Evolutionary conservation across 2,888 invertebrate genomes (phyloP).

Genomic region (Caenorhabditis japonica): DNA sequence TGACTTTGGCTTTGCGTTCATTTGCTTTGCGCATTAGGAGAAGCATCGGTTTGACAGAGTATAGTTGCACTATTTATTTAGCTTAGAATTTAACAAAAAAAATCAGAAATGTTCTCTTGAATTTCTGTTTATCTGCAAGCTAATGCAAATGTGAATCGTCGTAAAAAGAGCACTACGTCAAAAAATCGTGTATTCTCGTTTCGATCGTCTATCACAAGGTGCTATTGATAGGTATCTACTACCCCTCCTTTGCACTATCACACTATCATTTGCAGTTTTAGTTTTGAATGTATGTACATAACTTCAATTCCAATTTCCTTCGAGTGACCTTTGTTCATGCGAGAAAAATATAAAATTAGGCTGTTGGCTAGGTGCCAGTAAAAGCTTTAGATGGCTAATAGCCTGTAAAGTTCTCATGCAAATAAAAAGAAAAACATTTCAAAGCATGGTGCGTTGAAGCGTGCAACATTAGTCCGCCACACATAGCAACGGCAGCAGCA

Average conservation of each 20-base stretch:
- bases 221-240: not conserved
- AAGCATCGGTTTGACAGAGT: no score
- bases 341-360: no score
- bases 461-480: conserved; percentile 22
- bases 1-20: conserved; percentile 10
- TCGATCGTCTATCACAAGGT: conserved; percentile 34
- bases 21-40: no score
- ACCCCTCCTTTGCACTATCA: conserved; percentile 24
- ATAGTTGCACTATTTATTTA: no score
- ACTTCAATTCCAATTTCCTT: no score
- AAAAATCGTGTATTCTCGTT: conserved; percentile 9
- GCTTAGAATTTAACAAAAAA: no score
- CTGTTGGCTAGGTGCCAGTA: no score
- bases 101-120: conserved; percentile 2
- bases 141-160: conserved; percentile 13
- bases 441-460: conserved; percentile 17
- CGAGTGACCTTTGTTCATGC: conserved; percentile 37
- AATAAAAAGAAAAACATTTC: not conserved
- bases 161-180: conserved; percentile 41
- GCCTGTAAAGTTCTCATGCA: not conserved
- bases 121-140: conserved; percentile 2
- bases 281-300: no score
- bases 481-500: conserved; percentile 36
- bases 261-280: not conserved
- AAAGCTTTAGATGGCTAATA: no score